These are phyloP conservation scores for Julus scandinavius DNA, from an alignment of 2,888 invertebrate species.

Conservation along the genomic window DNA sequence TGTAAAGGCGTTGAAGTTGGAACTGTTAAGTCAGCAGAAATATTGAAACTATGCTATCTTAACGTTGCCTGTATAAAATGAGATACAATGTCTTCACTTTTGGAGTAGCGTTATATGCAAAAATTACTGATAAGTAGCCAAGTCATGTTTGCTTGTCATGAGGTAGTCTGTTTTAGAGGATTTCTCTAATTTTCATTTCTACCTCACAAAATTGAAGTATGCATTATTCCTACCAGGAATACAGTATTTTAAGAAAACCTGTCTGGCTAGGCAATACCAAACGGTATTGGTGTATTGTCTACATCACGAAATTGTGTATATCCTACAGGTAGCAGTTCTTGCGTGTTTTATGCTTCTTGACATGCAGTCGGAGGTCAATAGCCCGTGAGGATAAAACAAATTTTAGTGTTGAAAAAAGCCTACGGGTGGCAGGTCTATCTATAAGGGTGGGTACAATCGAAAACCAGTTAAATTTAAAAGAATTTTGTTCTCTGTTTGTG, in stretches of 20 bases:
- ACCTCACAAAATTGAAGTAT: background rate
- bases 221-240: background rate
- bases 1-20: background rate
- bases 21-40: background rate
- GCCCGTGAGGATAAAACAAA: background rate
- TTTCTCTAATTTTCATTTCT: too few relatives aligned
- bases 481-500: background rate
- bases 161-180: too few relatives aligned
- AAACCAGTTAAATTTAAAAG: constrained; percentile 25
- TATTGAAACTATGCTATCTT: background rate
- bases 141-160: background rate
- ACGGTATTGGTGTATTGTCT: background rate
- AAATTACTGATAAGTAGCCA: background rate
- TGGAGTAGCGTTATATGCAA: background rate
- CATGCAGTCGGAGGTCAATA: background rate
- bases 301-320: background rate
- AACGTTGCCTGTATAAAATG: background rate
- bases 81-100: background rate
- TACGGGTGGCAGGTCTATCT: background rate
- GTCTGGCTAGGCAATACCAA: background rate
- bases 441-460: background rate
- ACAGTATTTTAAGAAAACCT: background rate
- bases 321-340: background rate
- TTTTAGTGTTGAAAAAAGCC: background rate
- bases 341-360: background rate